Base-by-base conservation (phyloP, 2,797 vertebrate species). In the Parambassis ranga region DNA sequence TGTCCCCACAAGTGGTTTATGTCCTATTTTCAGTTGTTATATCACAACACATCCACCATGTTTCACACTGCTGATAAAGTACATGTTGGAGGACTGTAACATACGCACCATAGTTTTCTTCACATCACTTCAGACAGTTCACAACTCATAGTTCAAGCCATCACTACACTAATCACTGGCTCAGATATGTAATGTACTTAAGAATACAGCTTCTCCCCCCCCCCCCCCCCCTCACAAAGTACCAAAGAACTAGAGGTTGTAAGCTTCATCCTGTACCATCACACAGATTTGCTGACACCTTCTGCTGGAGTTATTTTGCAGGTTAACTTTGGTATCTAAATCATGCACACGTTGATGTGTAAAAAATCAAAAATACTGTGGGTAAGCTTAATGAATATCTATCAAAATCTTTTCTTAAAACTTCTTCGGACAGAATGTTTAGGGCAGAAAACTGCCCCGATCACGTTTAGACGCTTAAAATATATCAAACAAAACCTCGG, bases 11-110 rank as follows among this genome's bases (percentile, higher is more conserved):
- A 75, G 60, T 64, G 61, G 51, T 61, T 39, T 62, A 59, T 65
- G 30, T 75, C 71, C 58, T 77, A 77, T 39, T 55, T 30, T 28
- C 65, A 73, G 59, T 82, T 80, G 82, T 81, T 75, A 84, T 75
- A 78, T 71, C 81, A 86, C 87, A 79, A 86, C 48, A 91, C 89
- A 83, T 65, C 55, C 27, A 86, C 69, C 69, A 82, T 76, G 82
- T 84, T 78, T 81, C 65, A 83, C 85, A 36, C 75, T 73, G 63
- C 81, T 64, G 68, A 77, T 83, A 79, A 86, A 82, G 77, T 74
- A 87, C 69, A 82, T 47, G 22, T 61, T n/a, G 41, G 72, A 76
- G 57, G 62, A 80, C 63, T 61, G 36, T 70, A 73, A 76, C 47
- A 7, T 75, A 63, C 36, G 49, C 61, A 82, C 68, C 62, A 56